These are phyloP conservation scores for Pachypsylla venusta DNA, from an alignment of 1,140 invertebrate species.

Conservation along the genomic window DNA sequence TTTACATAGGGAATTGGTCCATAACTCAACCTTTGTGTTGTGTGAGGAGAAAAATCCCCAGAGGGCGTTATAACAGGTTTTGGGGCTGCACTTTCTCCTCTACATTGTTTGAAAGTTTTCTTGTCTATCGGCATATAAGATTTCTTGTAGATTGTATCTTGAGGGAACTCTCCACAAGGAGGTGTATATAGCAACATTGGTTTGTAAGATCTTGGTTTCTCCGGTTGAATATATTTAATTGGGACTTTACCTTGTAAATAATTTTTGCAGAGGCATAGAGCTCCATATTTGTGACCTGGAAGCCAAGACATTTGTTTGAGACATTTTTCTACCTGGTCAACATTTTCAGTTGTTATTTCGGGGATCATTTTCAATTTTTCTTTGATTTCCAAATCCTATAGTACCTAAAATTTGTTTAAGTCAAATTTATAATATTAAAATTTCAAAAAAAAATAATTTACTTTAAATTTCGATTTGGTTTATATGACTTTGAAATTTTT, in stretches of 20 bases:
- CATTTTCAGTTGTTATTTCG: background rate
- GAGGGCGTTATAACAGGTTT: background rate
- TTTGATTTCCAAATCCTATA: no score
- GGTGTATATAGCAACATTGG: background rate
- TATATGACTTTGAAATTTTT: no score
- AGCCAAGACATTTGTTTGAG: background rate
- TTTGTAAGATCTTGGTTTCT: constrained; percentile 3
- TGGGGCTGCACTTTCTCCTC: background rate
- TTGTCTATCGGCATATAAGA: background rate
- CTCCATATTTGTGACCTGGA: background rate
- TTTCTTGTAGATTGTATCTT: constrained; percentile 1
- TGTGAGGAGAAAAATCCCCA: background rate
- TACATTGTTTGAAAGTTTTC: background rate
- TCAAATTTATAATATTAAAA: no score
- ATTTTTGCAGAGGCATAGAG: background rate
- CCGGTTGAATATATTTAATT: background rate
- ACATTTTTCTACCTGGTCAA: background rate
- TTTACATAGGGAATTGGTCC: constrained; percentile 20
- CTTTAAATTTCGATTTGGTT: no score
- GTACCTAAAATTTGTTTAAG: no score
- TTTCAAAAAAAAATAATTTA: no score
- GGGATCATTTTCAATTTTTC: no score
- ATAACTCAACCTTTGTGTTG: constrained; percentile 19
- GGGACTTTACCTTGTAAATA: background rate
- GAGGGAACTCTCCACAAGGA: background rate